Conservation (phyloP, 2,113 vertebrate genomes). For the Erinaceus europaeus region DNA sequence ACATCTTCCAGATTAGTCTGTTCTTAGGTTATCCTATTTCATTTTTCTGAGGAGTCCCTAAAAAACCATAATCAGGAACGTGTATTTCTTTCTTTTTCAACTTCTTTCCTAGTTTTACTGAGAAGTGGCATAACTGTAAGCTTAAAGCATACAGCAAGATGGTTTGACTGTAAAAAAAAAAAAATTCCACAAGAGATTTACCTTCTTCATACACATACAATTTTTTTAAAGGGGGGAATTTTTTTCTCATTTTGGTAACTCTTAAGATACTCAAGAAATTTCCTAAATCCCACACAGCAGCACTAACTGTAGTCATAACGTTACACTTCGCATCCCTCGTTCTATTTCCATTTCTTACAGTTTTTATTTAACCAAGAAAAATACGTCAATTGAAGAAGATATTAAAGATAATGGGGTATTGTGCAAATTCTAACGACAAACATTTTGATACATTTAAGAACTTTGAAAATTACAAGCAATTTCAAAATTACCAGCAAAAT, state of each 20-base stretch:
- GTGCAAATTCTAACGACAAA: not conserved
- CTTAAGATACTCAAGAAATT: not conserved
- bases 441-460: not conserved
- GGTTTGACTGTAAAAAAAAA: not conserved
- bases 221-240: not conserved
- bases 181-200: not conserved
- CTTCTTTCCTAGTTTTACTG: not conserved
- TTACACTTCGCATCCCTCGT: no score
- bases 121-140: not conserved
- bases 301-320: not conserved
- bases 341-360: no score
- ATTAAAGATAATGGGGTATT: not conserved
- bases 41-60: not conserved
- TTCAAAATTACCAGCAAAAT: no score
- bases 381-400: not conserved
- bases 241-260: not conserved
- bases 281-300: not conserved
- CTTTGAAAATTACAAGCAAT: not conserved
- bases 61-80: not conserved
- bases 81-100: not conserved
- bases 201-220: not conserved
- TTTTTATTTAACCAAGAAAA: slow-evolving; percentile 20
- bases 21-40: not conserved
- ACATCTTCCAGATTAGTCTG: no score
- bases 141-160: not conserved